Evolutionary conservation across 2,888 invertebrate species (phyloP).

Genomic region (Elegia similella): DNA sequence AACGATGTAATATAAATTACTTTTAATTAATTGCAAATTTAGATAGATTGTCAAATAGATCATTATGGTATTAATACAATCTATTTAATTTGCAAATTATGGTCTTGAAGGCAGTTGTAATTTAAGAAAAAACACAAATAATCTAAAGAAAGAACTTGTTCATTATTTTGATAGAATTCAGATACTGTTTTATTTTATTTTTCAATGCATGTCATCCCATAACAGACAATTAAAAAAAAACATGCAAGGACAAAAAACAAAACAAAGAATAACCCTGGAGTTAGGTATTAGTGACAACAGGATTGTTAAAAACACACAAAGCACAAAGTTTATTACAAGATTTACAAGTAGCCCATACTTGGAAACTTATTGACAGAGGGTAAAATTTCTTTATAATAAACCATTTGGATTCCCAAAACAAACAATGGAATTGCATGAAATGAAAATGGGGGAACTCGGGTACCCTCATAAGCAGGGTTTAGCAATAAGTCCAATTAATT

Average conservation of each 20-base stretch:
- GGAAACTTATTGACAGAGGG: background rate
- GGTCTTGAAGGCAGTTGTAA: no score
- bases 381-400: background rate
- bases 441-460: slow-evolving; percentile 10
- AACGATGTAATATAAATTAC: no score
- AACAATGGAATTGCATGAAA: slow-evolving; percentile 23
- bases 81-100: no score
- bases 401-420: slow-evolving; percentile 2
- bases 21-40: no score
- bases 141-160: no score
- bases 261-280: background rate
- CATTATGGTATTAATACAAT: no score
- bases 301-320: background rate
- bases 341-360: background rate
- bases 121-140: no score
- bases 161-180: no score
- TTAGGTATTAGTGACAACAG: slow-evolving; percentile 1
- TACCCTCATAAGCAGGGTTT: slow-evolving; percentile 15
- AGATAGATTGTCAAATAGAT: no score
- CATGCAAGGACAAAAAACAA: background rate
- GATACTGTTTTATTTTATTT: no score
- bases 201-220: no score
- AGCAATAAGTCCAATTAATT: background rate
- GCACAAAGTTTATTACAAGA: background rate
- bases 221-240: background rate